Conservation (phyloP, 2,797 vertebrate species). For the Masticophis lateralis region DNA sequence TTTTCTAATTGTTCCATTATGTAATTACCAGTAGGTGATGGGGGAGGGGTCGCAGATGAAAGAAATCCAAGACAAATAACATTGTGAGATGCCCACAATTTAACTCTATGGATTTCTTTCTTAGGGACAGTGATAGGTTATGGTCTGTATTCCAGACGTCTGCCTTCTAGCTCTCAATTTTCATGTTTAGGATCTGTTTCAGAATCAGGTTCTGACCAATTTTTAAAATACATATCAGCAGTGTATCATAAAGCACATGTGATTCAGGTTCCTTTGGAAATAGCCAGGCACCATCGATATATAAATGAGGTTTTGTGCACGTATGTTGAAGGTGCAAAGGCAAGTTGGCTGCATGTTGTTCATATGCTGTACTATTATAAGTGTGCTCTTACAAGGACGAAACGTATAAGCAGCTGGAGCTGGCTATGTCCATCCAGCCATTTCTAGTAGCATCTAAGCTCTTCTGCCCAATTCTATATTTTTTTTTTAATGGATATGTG, state of each 20-base stretch:
- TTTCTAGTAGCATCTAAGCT: background rate
- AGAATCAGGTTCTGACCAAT: background rate
- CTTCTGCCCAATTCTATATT: background rate
- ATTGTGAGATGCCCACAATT: background rate
- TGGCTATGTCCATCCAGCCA: too few relatives aligned
- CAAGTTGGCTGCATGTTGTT: background rate
- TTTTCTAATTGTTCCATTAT: background rate
- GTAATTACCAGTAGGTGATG: background rate
- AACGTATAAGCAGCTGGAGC: background rate
- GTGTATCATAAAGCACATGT: background rate
- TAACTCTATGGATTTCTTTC: background rate
- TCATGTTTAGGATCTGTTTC: background rate
- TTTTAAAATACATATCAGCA: background rate
- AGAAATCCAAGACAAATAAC: background rate
- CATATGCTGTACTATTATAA: background rate
- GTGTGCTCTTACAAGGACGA: background rate
- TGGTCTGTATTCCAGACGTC: background rate
- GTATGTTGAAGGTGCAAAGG: background rate
- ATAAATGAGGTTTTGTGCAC: background rate
- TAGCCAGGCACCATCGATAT: background rate
- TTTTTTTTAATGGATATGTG: background rate
- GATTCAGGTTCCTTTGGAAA: background rate
- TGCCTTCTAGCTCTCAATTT: background rate
- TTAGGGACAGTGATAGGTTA: background rate
- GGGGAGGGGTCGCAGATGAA: too few relatives aligned